Evolutionary conservation across 2,797 vertebrate species (phyloP), one percentile per base, ranked within the genome.

Genomic region (Rhodeus uyekii): DNA sequence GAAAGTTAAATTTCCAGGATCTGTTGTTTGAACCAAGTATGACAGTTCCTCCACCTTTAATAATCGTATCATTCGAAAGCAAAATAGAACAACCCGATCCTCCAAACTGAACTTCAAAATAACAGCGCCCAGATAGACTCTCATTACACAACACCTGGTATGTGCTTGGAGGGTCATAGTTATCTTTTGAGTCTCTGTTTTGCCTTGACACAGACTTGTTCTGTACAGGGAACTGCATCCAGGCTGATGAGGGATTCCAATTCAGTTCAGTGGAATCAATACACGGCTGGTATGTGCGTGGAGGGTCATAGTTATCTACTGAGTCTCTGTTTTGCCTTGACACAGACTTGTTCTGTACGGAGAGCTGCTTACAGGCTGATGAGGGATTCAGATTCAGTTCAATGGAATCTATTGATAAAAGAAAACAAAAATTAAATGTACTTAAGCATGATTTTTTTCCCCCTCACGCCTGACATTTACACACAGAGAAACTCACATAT

Each of bases 1-100:
- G 22, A 73, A 81, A 74, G 58, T 64, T 1, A 10, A 18, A 81
- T 64, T 63, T 73, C 79, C 79, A 81, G 22, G 78, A 80, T 44
- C 1, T 50, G 29, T 73, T 38, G 27, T 80, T 38, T 1, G 12
- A 81, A 19, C 68, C 55, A 64, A 73, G 63, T 0, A 0, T 16
- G 24, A 50, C 9, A 61, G n/a, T 2, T 24, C 2, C 10, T 5
- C 36, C 27, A 3, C 24, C 5, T 1, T 29, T 10, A 3, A 1
- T 36, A 29, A 60, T n/a, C 16, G 14, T 3, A 32, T 64, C 44
- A 64, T 63, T 64, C 5, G 58, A 46, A 2, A 81, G 74, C 0
- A 0, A 16, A 73, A 81, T 14, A 16, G 58, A 81, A 63, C 69
- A 32, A 22, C 79, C 69, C 9, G 9, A 2, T 27, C 42, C 58